phyloP scores from a whole-genome alignment of 2,797 vertebrate species.

The Thamnophis elegans region DNA sequence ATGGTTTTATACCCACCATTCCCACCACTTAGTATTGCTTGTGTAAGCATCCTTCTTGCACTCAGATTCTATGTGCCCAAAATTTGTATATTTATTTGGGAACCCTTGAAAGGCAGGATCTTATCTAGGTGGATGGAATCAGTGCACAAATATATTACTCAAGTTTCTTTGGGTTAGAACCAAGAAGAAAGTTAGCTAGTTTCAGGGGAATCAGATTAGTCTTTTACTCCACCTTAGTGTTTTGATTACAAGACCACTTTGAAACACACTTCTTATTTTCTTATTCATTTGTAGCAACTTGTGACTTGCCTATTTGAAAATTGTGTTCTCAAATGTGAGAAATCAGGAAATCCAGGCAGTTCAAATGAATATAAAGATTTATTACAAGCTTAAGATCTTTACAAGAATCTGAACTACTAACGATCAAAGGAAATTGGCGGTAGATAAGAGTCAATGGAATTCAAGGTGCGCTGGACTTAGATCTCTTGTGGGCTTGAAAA shows the following conservation, averaged over 20 bases:
- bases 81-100: background rate
- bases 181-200: background rate
- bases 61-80: background rate
- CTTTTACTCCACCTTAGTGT: background rate
- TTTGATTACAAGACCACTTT: background rate
- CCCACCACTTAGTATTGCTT: background rate
- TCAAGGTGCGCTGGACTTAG: background rate
- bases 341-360: background rate
- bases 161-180: background rate
- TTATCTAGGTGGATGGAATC: too few relatives aligned
- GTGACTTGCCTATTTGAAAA: background rate
- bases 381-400: background rate
- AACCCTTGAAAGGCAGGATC: background rate
- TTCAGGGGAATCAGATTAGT: background rate
- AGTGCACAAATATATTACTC: background rate
- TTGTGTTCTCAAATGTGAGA: background rate
- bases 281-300: background rate
- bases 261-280: background rate
- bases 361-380: background rate
- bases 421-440: background rate
- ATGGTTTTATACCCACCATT: background rate
- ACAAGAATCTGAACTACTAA: background rate
- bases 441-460: background rate
- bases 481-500: background rate
- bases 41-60: background rate